These are phyloP conservation scores for Holothuria glaberrima DNA, from an alignment of 35 echinoderm and acorn worm genomes.

Conservation along the genomic window DNA sequence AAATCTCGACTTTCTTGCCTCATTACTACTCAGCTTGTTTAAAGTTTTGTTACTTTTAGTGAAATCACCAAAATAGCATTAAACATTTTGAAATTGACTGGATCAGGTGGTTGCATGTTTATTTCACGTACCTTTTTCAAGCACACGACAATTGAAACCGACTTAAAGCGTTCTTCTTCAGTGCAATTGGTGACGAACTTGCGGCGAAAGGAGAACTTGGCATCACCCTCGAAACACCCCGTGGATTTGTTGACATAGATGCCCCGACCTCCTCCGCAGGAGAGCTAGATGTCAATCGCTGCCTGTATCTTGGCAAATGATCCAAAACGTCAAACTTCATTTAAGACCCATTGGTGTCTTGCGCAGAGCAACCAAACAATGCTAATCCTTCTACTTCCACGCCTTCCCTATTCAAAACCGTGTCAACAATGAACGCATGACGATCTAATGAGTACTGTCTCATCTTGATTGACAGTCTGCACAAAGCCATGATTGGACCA, in stretches of 20 bases:
- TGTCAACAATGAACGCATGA: slow-evolving; percentile 36
- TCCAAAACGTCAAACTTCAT: slow-evolving; percentile 1
- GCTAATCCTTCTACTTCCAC: slow-evolving; percentile 33
- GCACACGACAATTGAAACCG: no score
- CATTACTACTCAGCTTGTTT: no score
- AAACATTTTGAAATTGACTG: no score
- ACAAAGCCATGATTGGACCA: slow-evolving; percentile 1
- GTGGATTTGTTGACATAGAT: slow-evolving; percentile 34
- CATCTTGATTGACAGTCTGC: slow-evolving; percentile 3
- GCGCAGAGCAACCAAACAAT: not conserved
- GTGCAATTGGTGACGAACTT: no score
- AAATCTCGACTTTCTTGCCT: no score
- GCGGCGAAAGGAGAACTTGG: not conserved
- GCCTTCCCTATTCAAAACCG: slow-evolving; percentile 51
- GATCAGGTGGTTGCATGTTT: no score
- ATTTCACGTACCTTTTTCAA: no score
- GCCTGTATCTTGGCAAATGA: not conserved
- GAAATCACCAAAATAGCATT: no score
- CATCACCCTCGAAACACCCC: slow-evolving; percentile 4
- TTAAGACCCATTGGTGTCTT: not conserved
- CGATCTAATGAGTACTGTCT: slow-evolving; percentile 14
- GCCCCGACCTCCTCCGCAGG: not conserved
- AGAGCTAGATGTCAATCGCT: not conserved
- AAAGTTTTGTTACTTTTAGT: no score
- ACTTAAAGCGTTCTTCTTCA: no score